Evolutionary conservation across 2,797 vertebrate genomes (phyloP).

Genomic region (Atherinosoma microstoma): DNA sequence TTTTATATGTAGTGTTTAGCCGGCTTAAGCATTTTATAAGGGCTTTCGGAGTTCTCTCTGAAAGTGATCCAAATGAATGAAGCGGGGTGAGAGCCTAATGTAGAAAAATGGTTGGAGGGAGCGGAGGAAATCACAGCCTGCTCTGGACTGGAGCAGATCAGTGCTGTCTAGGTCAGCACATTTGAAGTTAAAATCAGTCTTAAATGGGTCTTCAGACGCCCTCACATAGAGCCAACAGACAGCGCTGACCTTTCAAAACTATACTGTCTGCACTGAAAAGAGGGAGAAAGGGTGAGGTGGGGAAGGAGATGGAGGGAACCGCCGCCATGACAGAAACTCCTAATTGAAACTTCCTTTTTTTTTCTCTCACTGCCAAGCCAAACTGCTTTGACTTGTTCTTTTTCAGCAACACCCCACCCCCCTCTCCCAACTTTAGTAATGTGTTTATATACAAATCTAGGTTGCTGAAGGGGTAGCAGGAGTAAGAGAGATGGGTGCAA

Average conservation of each 20-base stretch:
- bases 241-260: constrained; percentile 75
- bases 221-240: constrained; percentile 70
- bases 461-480: constrained; percentile 22
- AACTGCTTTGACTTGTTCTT: constrained; percentile 47
- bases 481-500: constrained; percentile 17
- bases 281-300: neutral
- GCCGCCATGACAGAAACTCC: constrained; percentile 15
- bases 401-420: constrained; percentile 5
- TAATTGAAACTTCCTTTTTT: constrained; percentile 72
- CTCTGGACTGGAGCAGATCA: constrained; percentile 58
- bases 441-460: constrained; percentile 54
- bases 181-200: constrained; percentile 72
- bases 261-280: constrained; percentile 55
- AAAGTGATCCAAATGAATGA: constrained; percentile 58
- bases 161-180: constrained; percentile 71
- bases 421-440: constrained; percentile 10
- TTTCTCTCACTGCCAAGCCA: constrained; percentile 14
- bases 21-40: constrained; percentile 50
- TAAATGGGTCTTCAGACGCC: constrained; percentile 77
- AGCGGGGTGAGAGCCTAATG: constrained; percentile 56
- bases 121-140: constrained; percentile 58
- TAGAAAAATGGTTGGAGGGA: constrained; percentile 43
- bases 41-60: constrained; percentile 35
- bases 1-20: constrained; percentile 42
- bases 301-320: constrained; percentile 1